Evolutionary conservation across 92 coral and sea anemone genomes (phyloP).

Genomic region (Galaxea fascicularis): DNA sequence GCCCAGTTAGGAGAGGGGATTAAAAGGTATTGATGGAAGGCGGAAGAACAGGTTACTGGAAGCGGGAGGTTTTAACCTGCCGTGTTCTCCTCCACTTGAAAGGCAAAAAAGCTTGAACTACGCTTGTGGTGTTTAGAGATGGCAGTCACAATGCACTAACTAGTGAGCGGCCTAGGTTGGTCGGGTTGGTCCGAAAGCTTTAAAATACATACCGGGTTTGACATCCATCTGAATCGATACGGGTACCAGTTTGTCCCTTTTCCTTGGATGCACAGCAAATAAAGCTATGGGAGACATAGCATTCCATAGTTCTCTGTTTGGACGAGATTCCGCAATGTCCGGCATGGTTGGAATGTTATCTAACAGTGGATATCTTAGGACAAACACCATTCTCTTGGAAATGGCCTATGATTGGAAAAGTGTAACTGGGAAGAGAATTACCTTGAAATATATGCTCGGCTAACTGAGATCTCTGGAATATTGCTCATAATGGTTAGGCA

Average conservation of each 20-base stretch:
- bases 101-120: too few species aligned
- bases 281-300: conserved; percentile 54
- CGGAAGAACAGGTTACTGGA: too few species aligned
- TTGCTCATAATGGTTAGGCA: too few species aligned
- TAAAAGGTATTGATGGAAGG: too few species aligned
- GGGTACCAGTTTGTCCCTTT: conserved; percentile 25
- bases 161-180: too few species aligned
- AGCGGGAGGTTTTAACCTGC: too few species aligned
- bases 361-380: conserved; percentile 50
- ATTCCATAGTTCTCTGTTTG: conserved; percentile 40
- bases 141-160: too few species aligned
- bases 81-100: too few species aligned
- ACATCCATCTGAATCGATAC: conserved; percentile 61
- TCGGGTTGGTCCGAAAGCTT: neutral
- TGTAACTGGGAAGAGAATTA: neutral
- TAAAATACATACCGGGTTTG: conserved; percentile 35
- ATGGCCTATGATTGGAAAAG: conserved; percentile 28
- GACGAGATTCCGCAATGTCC: conserved; percentile 50
- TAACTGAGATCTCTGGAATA: too few species aligned
- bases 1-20: too few species aligned
- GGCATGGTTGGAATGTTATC: conserved; percentile 45
- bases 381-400: conserved; percentile 32
- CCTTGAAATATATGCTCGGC: too few species aligned
- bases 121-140: too few species aligned
- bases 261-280: conserved; percentile 41